Evolutionary conservation across 2,888 invertebrate species (phyloP).

Genomic region (Synanthedon myopaeformis): DNA sequence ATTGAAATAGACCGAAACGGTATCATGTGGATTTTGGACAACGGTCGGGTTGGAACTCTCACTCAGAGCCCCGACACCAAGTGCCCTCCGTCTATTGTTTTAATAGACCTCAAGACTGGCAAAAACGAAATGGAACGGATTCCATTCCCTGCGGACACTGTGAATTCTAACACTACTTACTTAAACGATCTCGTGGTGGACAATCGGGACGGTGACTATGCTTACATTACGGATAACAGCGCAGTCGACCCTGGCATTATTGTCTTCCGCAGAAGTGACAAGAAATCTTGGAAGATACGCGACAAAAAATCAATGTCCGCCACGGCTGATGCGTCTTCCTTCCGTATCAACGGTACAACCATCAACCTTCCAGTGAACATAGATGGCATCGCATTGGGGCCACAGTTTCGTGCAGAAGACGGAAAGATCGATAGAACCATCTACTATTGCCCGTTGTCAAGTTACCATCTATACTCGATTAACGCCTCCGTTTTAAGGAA

Average conservation of each 20-base stretch:
- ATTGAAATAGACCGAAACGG: slow-evolving; percentile 79
- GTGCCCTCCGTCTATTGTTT: slow-evolving; percentile 77
- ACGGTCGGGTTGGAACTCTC: slow-evolving; percentile 75
- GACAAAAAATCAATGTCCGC: slow-evolving; percentile 75
- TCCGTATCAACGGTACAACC: slow-evolving; percentile 72
- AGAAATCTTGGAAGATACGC: slow-evolving; percentile 78
- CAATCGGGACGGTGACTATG: slow-evolving; percentile 75
- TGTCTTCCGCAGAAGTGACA: slow-evolving; percentile 74
- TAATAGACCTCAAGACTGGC: slow-evolving; percentile 74
- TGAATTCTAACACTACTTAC: slow-evolving; percentile 69
- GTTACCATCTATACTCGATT: slow-evolving; percentile 75
- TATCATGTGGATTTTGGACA: slow-evolving; percentile 77
- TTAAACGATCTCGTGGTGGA: slow-evolving; percentile 81
- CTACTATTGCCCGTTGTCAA: slow-evolving; percentile 78
- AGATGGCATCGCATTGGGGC: slow-evolving; percentile 79
- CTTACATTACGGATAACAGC: slow-evolving; percentile 80
- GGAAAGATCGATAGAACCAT: slow-evolving; percentile 60
- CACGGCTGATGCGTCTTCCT: slow-evolving; percentile 66
- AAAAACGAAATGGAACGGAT: slow-evolving; percentile 70
- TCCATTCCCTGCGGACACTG: slow-evolving; percentile 72
- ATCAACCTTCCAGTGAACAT: slow-evolving; percentile 73
- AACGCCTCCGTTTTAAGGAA: slow-evolving; percentile 72
- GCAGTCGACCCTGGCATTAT: slow-evolving; percentile 78
- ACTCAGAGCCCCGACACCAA: slow-evolving; percentile 59
- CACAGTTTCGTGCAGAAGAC: slow-evolving; percentile 52